phyloP scores from a whole-genome alignment of 2,113 vertebrate genomes.

The Labeo catla region DNA sequence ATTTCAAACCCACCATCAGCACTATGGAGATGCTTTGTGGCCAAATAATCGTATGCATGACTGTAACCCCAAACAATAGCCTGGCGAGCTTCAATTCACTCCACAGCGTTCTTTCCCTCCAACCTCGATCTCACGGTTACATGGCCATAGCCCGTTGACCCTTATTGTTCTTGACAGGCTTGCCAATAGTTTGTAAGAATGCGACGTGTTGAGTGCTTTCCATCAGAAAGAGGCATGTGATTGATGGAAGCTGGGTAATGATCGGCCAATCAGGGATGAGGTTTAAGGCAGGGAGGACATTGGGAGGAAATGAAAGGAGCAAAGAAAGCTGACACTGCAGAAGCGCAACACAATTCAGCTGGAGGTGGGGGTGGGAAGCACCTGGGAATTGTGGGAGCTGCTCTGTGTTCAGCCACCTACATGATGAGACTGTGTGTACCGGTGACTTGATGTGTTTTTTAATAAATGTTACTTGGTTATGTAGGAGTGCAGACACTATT shows the following conservation, averaged over 20 bases:
- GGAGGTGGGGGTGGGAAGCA: slow-evolving; percentile 17
- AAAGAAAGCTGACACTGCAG: slow-evolving; percentile 56
- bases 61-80: slow-evolving; percentile 43
- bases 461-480: slow-evolving; percentile 9
- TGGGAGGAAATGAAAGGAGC: slow-evolving; percentile 55
- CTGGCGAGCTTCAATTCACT: slow-evolving; percentile 41
- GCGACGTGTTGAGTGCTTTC: slow-evolving; percentile 11
- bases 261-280: slow-evolving; percentile 45
- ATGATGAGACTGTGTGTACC: not conserved
- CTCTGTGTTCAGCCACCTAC: slow-evolving; percentile 30
- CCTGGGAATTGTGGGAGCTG: slow-evolving; percentile 29
- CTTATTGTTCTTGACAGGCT: slow-evolving; percentile 51
- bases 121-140: slow-evolving; percentile 26
- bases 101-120: not conserved
- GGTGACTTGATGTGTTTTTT: slow-evolving; percentile 12
- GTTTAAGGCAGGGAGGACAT: slow-evolving; percentile 38
- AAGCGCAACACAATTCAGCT: slow-evolving; percentile 31
- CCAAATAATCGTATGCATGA: slow-evolving; percentile 28
- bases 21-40: slow-evolving; percentile 42
- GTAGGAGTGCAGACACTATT: not conserved
- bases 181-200: slow-evolving; percentile 36
- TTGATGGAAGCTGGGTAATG: slow-evolving; percentile 40
- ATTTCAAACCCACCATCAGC: slow-evolving; percentile 35
- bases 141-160: slow-evolving; percentile 39
- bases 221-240: not conserved